These are phyloP conservation scores for Endomychus coccineus DNA, from an alignment of 2,888 invertebrate genomes.

Conservation along the genomic window DNA sequence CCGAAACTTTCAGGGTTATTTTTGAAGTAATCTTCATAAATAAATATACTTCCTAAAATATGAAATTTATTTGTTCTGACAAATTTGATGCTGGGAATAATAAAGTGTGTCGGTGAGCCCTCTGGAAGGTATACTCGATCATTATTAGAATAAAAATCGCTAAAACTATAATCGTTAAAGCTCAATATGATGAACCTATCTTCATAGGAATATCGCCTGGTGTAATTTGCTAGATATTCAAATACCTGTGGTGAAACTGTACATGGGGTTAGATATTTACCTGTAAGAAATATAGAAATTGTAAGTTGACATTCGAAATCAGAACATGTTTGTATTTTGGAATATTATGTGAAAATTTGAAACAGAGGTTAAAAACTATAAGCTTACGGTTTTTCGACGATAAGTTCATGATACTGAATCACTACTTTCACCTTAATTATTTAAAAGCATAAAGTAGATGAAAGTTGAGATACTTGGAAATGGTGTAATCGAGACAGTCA, in stretches of 20 bases:
- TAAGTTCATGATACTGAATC: too few species aligned
- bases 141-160: not conserved
- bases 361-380: too few species aligned
- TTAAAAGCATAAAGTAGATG: too few species aligned
- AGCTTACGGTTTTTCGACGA: too few species aligned
- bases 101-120: constrained; percentile 1
- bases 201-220: constrained; percentile 5
- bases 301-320: too few species aligned
- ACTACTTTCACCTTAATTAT: too few species aligned
- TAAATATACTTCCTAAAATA: constrained; percentile 9
- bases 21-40: constrained; percentile 4
- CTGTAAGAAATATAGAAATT: too few species aligned
- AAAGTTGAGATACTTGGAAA: too few species aligned
- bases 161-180: constrained; percentile 7
- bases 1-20: constrained; percentile 4
- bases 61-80: constrained; percentile 5
- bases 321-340: too few species aligned
- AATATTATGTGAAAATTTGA: too few species aligned
- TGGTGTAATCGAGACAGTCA: too few species aligned
- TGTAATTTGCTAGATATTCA: constrained; percentile 11
- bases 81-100: constrained; percentile 10
- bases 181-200: constrained; percentile 12
- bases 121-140: constrained; percentile 2
- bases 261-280: constrained; percentile 10
- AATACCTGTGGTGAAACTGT: constrained; percentile 13